Evolutionary conservation across 2,113 vertebrate species (phyloP).

Genomic region (Vulpes lagopus): DNA sequence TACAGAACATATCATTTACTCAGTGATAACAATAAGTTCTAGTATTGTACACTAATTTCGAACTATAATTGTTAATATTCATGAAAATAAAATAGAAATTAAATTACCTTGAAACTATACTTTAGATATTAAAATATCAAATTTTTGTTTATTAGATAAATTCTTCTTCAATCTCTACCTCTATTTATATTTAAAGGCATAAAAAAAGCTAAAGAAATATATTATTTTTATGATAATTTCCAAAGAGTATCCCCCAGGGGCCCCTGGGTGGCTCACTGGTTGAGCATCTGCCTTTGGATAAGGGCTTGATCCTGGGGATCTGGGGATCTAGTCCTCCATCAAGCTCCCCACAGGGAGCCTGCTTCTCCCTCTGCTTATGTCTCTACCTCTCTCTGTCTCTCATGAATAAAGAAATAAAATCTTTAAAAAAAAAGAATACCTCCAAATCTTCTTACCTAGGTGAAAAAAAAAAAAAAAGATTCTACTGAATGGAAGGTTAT

Average conservation of each 20-base stretch:
- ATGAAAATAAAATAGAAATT: constrained; percentile 18
- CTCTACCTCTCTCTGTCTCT: too few relatives aligned
- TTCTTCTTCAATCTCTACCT: background rate
- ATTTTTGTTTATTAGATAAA: constrained; percentile 21
- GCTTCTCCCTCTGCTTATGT: too few relatives aligned
- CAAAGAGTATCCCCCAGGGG: background rate
- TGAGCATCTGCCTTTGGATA: too few relatives aligned
- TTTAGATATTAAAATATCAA: background rate
- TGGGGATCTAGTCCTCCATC: too few relatives aligned
- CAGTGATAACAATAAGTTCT: background rate
- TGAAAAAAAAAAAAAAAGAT: background rate
- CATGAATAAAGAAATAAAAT: too few relatives aligned
- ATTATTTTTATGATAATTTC: constrained; percentile 40
- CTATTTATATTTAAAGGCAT: background rate
- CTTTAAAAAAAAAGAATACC: too few relatives aligned
- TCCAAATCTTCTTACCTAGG: background rate
- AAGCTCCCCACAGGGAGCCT: too few relatives aligned
- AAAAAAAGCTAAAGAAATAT: background rate
- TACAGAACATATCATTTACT: background rate
- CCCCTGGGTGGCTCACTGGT: too few relatives aligned
- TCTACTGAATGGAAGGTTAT: background rate
- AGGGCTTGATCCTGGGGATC: too few relatives aligned
- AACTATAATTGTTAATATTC: background rate
- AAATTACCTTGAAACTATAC: background rate
- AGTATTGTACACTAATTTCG: background rate